Percentiles rank a stretch among this genome's conserved stretches.
Evolutionary conservation across 2,113 vertebrate species (phyloP).

Genomic region (Rynchops niger): DNA sequence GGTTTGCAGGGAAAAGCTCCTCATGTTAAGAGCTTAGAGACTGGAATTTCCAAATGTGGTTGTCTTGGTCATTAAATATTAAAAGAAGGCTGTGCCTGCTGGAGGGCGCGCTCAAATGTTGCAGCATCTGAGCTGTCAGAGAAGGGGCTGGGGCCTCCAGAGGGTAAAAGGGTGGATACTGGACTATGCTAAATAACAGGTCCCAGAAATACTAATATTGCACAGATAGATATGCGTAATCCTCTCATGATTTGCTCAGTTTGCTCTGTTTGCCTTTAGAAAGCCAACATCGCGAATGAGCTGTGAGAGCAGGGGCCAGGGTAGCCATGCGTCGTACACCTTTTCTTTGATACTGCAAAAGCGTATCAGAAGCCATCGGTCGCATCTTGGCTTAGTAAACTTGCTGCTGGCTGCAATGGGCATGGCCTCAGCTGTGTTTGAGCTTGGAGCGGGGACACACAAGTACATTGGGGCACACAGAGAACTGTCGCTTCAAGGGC

Average conservation of each 20-base stretch:
- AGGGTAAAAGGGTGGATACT: background rate
- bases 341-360: background rate
- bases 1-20: background rate
- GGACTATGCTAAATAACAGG: background rate
- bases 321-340: background rate
- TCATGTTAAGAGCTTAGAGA: background rate
- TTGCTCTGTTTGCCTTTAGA: background rate
- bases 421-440: background rate
- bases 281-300: background rate
- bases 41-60: background rate
- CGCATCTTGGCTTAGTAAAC: background rate
- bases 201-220: background rate
- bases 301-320: background rate
- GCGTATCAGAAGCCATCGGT: background rate
- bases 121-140: background rate
- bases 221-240: background rate
- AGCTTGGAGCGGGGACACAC: background rate
- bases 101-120: background rate
- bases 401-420: background rate
- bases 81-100: background rate
- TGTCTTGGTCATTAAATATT: slow-evolving; percentile 33
- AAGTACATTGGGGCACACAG: background rate
- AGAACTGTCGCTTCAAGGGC: background rate
- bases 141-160: background rate
- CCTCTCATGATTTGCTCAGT: background rate